Evolutionary conservation across 2,888 invertebrate genomes (phyloP).

Genomic region (Mesoligia furuncula): DNA sequence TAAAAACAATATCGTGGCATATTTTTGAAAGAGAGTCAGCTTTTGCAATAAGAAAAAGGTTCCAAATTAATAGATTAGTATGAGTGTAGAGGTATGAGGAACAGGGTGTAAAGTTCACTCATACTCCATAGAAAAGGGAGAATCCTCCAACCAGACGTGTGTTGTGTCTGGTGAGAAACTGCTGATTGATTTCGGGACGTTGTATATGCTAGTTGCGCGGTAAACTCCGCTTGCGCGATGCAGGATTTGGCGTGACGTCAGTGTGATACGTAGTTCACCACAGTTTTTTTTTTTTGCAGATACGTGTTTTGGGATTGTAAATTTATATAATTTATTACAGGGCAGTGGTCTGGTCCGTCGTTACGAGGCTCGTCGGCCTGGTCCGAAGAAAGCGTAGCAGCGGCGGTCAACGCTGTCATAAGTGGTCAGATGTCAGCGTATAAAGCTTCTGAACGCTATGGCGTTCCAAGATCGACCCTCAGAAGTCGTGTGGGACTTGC

Average conservation of each 20-base stretch:
- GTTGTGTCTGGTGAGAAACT: too few relatives aligned
- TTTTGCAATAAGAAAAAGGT: neutral
- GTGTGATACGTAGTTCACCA: neutral
- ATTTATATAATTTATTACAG: conserved; percentile 13
- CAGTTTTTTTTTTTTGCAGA: neutral
- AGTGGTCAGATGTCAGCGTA: conserved; percentile 4
- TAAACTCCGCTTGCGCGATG: too few relatives aligned
- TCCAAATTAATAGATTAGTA: neutral
- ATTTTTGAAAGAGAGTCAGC: neutral
- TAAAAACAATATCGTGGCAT: neutral
- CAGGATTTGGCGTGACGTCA: neutral
- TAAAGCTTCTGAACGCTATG: conserved; percentile 13
- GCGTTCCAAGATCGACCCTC: conserved; percentile 17
- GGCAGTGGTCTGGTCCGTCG: too few relatives aligned
- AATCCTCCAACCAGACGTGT: too few relatives aligned
- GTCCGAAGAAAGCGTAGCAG: conserved; percentile 7
- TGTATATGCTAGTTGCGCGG: too few relatives aligned
- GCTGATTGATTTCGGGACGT: too few relatives aligned
- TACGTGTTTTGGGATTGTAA: neutral
- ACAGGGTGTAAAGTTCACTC: too few relatives aligned
- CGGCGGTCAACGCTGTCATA: conserved; percentile 1
- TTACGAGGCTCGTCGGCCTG: neutral
- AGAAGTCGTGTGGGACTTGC: neutral
- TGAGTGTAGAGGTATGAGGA: too few relatives aligned
- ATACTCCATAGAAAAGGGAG: too few relatives aligned